A percentile compares a stretch with the other conserved stretches of the same genome.
Evolutionary conservation across 2,113 vertebrate species (phyloP).

Genomic region (Mohoua ochrocephala): DNA sequence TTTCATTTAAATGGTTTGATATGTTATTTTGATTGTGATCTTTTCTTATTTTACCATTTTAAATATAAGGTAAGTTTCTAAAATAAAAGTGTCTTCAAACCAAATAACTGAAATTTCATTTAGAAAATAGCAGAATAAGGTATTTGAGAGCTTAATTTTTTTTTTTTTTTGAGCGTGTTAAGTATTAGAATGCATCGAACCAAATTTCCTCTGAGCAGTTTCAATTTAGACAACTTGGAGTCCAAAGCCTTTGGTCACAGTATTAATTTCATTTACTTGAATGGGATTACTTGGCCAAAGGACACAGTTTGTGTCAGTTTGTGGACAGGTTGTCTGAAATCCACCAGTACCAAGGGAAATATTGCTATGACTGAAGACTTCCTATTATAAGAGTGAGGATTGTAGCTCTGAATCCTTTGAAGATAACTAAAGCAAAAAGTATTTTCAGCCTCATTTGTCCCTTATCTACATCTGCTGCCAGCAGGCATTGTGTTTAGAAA

Average conservation of each 20-base stretch:
- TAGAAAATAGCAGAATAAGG: not conserved
- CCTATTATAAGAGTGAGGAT: not conserved
- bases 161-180: not conserved
- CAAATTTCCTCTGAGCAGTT: not conserved
- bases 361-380: not conserved
- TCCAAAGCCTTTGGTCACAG: not conserved
- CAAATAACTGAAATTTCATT: not conserved
- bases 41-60: not conserved
- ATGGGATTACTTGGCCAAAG: not conserved
- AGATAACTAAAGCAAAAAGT: not conserved
- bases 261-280: not conserved
- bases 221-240: not conserved
- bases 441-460: not conserved
- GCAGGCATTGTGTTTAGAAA: not conserved
- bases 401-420: slow-evolving; percentile 1
- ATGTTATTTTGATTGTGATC: not conserved
- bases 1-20: not conserved
- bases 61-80: not conserved
- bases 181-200: not conserved
- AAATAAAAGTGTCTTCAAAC: not conserved
- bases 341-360: not conserved
- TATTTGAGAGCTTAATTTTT: not conserved
- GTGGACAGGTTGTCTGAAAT: not conserved
- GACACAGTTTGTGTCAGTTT: not conserved
- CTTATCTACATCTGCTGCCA: slow-evolving; percentile 7